phyloP scores from a whole-genome alignment of 1,140 invertebrate genomes.

The Lepidurus arcticus region DNA sequence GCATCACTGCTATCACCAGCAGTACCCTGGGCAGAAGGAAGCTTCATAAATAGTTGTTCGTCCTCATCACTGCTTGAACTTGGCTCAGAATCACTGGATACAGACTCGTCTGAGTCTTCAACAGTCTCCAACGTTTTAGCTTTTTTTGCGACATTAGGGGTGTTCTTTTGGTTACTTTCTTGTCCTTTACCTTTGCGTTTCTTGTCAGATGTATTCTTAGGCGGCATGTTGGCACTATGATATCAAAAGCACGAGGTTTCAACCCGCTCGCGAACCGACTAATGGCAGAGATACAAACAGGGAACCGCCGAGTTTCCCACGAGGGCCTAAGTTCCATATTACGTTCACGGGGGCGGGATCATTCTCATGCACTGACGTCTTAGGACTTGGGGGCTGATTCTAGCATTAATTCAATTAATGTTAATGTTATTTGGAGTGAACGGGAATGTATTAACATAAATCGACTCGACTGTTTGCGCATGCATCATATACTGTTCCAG shows the following conservation, averaged over 20 bases:
- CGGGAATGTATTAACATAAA: not conserved
- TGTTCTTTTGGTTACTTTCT: not conserved
- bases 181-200: not conserved
- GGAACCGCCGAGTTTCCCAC: too few species aligned
- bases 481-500: not conserved
- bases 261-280: too few species aligned
- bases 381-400: too few species aligned
- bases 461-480: not conserved
- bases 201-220: not conserved
- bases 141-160: not conserved
- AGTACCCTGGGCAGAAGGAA: not conserved
- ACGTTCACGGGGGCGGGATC: too few species aligned
- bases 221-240: not conserved
- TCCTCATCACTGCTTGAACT: constrained; percentile 25
- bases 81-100: not conserved
- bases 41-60: constrained; percentile 25
- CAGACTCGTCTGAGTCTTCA: not conserved
- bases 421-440: too few species aligned
- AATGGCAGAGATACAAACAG: too few species aligned
- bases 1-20: not conserved
- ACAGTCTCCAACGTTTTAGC: not conserved
- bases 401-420: too few species aligned
- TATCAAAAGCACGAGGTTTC: not conserved
- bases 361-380: too few species aligned
- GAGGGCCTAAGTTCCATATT: too few species aligned